phyloP scores from a whole-genome alignment of 2,888 invertebrate genomes.

The Liopterus haemorrhoidalis region DNA sequence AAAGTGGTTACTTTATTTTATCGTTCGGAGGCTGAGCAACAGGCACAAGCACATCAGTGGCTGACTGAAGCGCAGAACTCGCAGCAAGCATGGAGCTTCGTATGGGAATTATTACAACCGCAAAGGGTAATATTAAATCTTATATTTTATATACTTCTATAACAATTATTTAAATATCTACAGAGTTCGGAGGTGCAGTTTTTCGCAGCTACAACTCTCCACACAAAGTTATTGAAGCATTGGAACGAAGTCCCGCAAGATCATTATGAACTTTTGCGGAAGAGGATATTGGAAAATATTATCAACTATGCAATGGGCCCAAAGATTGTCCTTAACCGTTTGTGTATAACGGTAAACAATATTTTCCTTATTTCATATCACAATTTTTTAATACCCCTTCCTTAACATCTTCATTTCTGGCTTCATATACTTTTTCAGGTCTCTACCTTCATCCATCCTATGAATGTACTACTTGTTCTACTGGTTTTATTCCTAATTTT shows the following conservation, averaged over 20 bases:
- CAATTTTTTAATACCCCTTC: not conserved
- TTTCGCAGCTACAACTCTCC: slow-evolving; percentile 86
- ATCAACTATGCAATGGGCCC: slow-evolving; percentile 73
- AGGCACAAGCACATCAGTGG: slow-evolving; percentile 78
- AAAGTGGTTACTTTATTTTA: slow-evolving; percentile 66
- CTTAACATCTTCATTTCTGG: too few relatives aligned
- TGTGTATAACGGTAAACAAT: slow-evolving; percentile 82
- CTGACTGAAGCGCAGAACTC: slow-evolving; percentile 79
- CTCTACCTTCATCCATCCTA: too few relatives aligned
- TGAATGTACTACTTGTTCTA: too few relatives aligned
- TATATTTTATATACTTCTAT: not conserved
- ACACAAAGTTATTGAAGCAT: slow-evolving; percentile 79
- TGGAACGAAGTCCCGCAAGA: slow-evolving; percentile 82
- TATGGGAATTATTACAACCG: slow-evolving; percentile 81
- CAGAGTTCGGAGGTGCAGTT: slow-evolving; percentile 86
- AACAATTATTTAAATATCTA: slow-evolving; percentile 31
- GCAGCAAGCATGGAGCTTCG: slow-evolving; percentile 85
- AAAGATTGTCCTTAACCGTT: slow-evolving; percentile 76
- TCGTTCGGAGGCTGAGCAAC: slow-evolving; percentile 55
- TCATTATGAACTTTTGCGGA: slow-evolving; percentile 69
- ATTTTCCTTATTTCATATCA: slow-evolving; percentile 2
- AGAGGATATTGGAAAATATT: slow-evolving; percentile 70
- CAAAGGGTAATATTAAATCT: slow-evolving; percentile 59
- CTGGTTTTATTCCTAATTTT: too few relatives aligned
- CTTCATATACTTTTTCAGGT: too few relatives aligned